These are phyloP conservation scores for Haliclona indistincta DNA, from an alignment of 37 sponge, comb jelly and placozoan genomes.

Conservation along the genomic window DNA sequence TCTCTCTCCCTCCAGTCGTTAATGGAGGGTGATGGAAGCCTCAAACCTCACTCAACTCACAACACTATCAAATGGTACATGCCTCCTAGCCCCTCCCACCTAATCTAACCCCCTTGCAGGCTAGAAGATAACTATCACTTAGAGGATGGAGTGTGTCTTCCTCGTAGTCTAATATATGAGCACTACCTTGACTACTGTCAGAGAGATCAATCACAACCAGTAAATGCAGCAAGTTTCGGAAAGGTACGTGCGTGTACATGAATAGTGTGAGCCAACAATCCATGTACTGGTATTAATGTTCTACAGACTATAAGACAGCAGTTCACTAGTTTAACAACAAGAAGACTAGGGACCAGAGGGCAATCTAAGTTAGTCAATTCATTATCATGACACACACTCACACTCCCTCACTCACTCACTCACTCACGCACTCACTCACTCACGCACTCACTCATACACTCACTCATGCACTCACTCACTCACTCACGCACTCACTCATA, in stretches of 20 bases:
- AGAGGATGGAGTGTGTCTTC: conserved; percentile 86
- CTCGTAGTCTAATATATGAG: conserved; percentile 87
- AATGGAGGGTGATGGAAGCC: background rate
- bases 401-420: no score
- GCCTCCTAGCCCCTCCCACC: background rate
- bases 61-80: conserved; percentile 43
- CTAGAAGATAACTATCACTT: conserved; percentile 84
- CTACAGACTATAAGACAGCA: conserved; percentile 73
- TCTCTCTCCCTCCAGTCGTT: background rate
- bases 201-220: conserved; percentile 66
- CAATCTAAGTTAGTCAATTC: conserved; percentile 78
- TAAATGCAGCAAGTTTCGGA: conserved; percentile 98
- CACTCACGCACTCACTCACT: background rate
- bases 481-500: background rate
- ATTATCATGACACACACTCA: background rate
- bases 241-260: conserved; percentile 58
- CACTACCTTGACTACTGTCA: conserved; percentile 92
- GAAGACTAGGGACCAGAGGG: conserved; percentile 79
- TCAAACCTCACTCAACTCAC: conserved; percentile 62
- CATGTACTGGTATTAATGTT: conserved; percentile 5
- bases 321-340: conserved; percentile 74
- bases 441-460: conserved; percentile 8
- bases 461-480: background rate
- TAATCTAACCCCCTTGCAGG: conserved; percentile 49
- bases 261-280: conserved; percentile 33